phyloP scores from a whole-genome alignment of 1,140 invertebrate species.

The Adoxophyes honmai region DNA sequence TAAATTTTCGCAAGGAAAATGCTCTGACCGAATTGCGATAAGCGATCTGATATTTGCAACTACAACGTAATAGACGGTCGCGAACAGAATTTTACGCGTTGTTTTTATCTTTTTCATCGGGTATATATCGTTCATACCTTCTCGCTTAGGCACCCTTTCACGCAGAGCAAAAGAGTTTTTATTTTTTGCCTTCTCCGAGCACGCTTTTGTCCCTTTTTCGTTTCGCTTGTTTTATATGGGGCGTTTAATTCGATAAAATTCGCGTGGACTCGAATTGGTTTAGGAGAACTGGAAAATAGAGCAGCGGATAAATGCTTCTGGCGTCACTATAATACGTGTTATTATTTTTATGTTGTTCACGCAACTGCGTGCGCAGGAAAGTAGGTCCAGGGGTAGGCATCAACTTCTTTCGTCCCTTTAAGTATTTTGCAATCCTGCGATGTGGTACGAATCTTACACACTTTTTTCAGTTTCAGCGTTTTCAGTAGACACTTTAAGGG shows the following conservation, averaged over 20 bases:
- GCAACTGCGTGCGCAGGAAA: background rate
- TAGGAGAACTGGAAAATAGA: slow-evolving; percentile 43
- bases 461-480: no score
- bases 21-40: background rate
- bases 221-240: slow-evolving; percentile 64
- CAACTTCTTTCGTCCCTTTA: no score
- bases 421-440: no score
- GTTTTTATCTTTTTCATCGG: slow-evolving; percentile 32
- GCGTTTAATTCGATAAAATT: slow-evolving; percentile 69
- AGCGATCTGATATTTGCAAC: background rate
- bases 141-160: slow-evolving; percentile 22
- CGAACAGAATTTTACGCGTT: slow-evolving; percentile 11
- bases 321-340: slow-evolving; percentile 8
- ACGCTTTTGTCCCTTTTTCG: slow-evolving; percentile 58
- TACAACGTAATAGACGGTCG: background rate
- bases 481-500: no score
- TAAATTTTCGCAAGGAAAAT: background rate
- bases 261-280: slow-evolving; percentile 54
- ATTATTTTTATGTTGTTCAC: background rate
- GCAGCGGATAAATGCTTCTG: slow-evolving; percentile 28
- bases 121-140: slow-evolving; percentile 25
- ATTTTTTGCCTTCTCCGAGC: slow-evolving; percentile 50
- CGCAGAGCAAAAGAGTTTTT: slow-evolving; percentile 43
- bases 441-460: no score
- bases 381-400: background rate